A percentile compares a stretch with the other conserved stretches of the same genome.
Evolutionary conservation across 1,140 invertebrate genomes (phyloP).

Genomic region (Aplysia californica): DNA sequence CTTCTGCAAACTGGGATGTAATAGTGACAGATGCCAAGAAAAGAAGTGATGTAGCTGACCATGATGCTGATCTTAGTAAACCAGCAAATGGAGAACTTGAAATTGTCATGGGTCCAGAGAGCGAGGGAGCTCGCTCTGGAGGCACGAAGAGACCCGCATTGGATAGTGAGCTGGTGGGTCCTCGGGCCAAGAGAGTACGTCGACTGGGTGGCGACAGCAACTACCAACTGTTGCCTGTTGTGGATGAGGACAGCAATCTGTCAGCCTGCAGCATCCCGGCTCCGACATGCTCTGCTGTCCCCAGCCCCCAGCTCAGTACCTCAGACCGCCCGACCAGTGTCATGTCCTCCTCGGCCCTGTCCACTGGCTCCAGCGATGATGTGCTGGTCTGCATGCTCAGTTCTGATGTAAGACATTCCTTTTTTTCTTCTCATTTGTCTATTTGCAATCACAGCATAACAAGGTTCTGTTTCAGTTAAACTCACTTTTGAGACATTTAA

Average conservation of each 20-base stretch:
- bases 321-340: conserved; percentile 12
- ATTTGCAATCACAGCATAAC: too few relatives aligned
- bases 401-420: conserved; percentile 25
- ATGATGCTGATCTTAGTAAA: too few relatives aligned
- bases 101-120: background rate
- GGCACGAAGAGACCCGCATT: background rate
- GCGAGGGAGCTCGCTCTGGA: background rate
- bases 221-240: background rate
- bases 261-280: background rate
- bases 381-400: conserved; percentile 15
- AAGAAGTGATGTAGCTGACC: too few relatives aligned
- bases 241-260: conserved; percentile 11
- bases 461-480: too few relatives aligned
- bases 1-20: too few relatives aligned
- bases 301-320: background rate
- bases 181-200: background rate
- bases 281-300: background rate
- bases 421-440: too few relatives aligned
- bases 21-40: too few relatives aligned
- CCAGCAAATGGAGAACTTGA: background rate
- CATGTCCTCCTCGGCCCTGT: conserved; percentile 11
- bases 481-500: too few relatives aligned
- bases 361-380: conserved; percentile 20
- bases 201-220: background rate
- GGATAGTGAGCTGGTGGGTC: background rate